Conservation (phyloP, 2,113 vertebrate genomes). For the Chlamydotis undulata region DNA sequence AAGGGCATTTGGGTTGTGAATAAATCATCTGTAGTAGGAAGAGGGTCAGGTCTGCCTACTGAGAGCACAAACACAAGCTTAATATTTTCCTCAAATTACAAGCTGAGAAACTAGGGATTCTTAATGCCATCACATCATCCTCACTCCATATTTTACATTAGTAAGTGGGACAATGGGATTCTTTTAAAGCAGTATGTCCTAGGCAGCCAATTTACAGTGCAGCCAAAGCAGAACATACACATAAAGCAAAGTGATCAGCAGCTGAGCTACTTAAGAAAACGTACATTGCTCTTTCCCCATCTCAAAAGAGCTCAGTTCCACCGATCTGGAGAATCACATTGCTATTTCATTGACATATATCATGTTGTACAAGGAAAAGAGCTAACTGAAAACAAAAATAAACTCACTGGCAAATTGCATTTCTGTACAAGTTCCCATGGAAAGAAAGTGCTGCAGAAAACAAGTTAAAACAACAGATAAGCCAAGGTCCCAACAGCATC, state of each 20-base stretch:
- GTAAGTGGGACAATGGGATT: not conserved
- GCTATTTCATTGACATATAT: not conserved
- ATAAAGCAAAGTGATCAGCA: not conserved
- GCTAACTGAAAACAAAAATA: not conserved
- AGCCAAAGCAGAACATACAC: not conserved
- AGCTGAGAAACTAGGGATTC: not conserved
- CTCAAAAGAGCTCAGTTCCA: not conserved
- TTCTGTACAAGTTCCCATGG: not conserved
- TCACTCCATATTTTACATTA: not conserved
- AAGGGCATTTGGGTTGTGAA: not conserved
- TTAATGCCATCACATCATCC: not conserved
- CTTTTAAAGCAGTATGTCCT: not conserved
- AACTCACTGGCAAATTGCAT: not conserved
- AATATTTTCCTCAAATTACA: not conserved
- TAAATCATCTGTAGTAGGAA: not conserved
- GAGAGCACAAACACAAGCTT: not conserved
- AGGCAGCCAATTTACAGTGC: not conserved
- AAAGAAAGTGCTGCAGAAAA: not conserved
- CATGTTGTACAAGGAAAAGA: not conserved
- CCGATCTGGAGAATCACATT: not conserved
- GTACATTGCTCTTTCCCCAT: not conserved
- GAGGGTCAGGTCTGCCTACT: not conserved
- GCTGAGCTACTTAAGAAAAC: not conserved
- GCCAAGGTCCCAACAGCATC: not conserved
- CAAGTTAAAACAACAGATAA: not conserved